Conservation (phyloP, 2,888 invertebrate genomes). For the Heliconius ethilla region DNA sequence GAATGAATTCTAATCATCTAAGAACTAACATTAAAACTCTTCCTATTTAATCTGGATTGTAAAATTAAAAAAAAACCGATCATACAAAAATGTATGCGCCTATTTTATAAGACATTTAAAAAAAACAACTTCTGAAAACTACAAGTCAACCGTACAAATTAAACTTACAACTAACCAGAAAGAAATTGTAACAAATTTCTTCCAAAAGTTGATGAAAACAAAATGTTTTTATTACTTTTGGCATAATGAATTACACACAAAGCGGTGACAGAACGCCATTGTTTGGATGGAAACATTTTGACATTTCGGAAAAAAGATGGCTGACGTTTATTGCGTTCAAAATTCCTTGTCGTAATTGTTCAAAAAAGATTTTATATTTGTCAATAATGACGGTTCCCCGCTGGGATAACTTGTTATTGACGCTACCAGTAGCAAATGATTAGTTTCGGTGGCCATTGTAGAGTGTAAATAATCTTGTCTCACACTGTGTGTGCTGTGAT, state of each 20-base stretch:
- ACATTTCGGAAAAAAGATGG: slow-evolving; percentile 54
- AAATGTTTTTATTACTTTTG: slow-evolving; percentile 43
- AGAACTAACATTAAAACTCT: too few species aligned
- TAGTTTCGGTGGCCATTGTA: slow-evolving; percentile 73
- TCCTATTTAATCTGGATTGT: neutral
- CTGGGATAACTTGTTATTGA: slow-evolving; percentile 65
- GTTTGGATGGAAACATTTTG: slow-evolving; percentile 69
- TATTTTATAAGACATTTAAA: neutral
- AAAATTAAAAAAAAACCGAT: neutral
- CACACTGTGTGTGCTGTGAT: slow-evolving; percentile 51
- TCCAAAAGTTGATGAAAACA: slow-evolving; percentile 34
- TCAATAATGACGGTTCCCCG: slow-evolving; percentile 63
- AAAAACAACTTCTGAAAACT: slow-evolving; percentile 36
- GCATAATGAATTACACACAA: slow-evolving; percentile 61
- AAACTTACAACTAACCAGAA: slow-evolving; percentile 49
- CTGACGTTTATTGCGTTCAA: slow-evolving; percentile 67
- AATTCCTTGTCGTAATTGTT: slow-evolving; percentile 63
- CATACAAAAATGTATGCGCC: neutral
- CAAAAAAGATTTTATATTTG: slow-evolving; percentile 63
- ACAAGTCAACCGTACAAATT: slow-evolving; percentile 35
- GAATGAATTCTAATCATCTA: neutral
- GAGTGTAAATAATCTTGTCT: slow-evolving; percentile 74
- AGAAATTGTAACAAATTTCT: slow-evolving; percentile 73
- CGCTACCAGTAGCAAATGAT: slow-evolving; percentile 77
- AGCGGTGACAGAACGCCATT: slow-evolving; percentile 52